Percentiles rank a stretch among this genome's conserved stretches.
These are phyloP conservation scores for Trichopria drosophilae DNA, from an alignment of 2,888 invertebrate species.

Conservation along the genomic window DNA sequence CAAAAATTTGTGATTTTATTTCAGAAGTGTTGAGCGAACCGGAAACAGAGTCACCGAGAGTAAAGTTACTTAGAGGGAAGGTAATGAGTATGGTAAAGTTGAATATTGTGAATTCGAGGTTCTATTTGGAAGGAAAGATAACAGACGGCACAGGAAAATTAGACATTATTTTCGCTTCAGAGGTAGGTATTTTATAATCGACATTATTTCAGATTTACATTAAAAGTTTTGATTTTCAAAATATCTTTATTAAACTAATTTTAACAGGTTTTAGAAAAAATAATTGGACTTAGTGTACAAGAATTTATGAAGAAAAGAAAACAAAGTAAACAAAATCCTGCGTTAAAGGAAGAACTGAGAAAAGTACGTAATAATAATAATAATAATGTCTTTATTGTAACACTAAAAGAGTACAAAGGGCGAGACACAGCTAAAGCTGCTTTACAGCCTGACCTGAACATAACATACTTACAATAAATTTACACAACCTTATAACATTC, in stretches of 20 bases:
- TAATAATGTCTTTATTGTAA: too few species aligned
- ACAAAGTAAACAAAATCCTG: conserved; percentile 45
- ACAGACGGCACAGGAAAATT: conserved; percentile 64
- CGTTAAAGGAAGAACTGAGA: conserved; percentile 44
- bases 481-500: too few species aligned
- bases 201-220: conserved; percentile 7
- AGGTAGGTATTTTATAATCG: conserved; percentile 51
- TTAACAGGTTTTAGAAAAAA: conserved; percentile 45
- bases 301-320: conserved; percentile 49
- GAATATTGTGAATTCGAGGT: conserved; percentile 58
- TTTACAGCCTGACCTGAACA: too few species aligned
- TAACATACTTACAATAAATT: too few species aligned
- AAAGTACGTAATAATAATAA: conserved; percentile 34
- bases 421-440: too few species aligned
- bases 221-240: conserved; percentile 5
- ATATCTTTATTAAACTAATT: conserved; percentile 8
- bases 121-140: conserved; percentile 64
- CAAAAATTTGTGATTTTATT: conserved; percentile 43
- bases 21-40: conserved; percentile 39
- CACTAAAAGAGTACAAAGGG: too few species aligned
- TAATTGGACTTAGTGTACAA: conserved; percentile 45
- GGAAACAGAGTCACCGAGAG: conserved; percentile 18
- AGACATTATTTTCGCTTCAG: conserved; percentile 63
- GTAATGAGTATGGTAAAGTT: conserved; percentile 64
- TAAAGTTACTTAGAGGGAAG: conserved; percentile 62